Conservation (phyloP, 2,888 invertebrate species). For the Hyppa rectilinea region DNA sequence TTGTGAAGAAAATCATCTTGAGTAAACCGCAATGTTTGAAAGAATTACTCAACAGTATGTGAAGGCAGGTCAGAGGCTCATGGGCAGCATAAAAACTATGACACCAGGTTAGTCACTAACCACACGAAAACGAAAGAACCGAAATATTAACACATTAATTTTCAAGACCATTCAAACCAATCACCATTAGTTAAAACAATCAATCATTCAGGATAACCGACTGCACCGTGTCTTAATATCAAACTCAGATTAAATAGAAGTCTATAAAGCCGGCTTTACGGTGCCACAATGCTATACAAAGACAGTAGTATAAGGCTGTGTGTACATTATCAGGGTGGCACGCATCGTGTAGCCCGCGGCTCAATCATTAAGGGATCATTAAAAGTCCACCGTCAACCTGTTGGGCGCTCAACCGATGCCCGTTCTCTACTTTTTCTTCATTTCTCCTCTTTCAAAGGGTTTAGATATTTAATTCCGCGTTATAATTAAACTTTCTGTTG, state of each 20-base stretch:
- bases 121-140: too few species aligned
- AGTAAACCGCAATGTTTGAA: too few species aligned
- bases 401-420: slow-evolving; percentile 74
- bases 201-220: slow-evolving; percentile 7
- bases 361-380: slow-evolving; percentile 86
- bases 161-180: background rate
- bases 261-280: slow-evolving; percentile 26
- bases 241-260: slow-evolving; percentile 35
- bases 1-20: too few species aligned
- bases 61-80: too few species aligned
- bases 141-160: too few species aligned
- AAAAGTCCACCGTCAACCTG: slow-evolving; percentile 78
- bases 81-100: too few species aligned
- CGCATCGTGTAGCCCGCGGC: slow-evolving; percentile 77
- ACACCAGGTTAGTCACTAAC: too few species aligned
- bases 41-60: too few species aligned
- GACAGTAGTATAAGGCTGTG: slow-evolving; percentile 50
- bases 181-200: slow-evolving; percentile 4
- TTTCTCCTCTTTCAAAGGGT: slow-evolving; percentile 67
- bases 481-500: slow-evolving; percentile 52
- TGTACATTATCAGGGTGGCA: slow-evolving; percentile 70
- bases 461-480: slow-evolving; percentile 65
- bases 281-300: slow-evolving; percentile 40
- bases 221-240: slow-evolving; percentile 7
- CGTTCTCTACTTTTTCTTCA: slow-evolving; percentile 71